phyloP scores from a whole-genome alignment of 2,113 vertebrate genomes.

The Martes martes region DNA sequence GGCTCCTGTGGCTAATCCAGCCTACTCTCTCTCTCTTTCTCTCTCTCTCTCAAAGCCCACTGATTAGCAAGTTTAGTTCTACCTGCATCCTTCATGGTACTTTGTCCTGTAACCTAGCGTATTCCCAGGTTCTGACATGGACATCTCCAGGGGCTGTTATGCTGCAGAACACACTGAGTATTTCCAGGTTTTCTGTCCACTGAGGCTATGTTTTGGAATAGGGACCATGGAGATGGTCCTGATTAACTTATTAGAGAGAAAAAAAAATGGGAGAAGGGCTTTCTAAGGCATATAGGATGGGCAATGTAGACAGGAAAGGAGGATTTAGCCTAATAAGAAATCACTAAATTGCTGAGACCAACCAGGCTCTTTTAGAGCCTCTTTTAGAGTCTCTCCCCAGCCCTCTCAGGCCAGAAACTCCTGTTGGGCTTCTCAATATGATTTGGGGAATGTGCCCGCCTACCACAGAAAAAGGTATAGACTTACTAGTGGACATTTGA shows the following conservation, averaged over 20 bases:
- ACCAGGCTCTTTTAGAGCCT: neutral
- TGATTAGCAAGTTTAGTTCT: neutral
- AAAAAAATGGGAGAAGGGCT: neutral
- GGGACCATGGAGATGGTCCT: neutral
- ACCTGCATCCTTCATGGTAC: neutral
- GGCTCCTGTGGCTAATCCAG: neutral
- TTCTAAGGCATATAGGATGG: neutral
- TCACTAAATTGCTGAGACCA: neutral
- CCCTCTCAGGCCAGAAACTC: neutral
- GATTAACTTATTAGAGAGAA: neutral
- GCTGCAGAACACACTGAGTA: neutral
- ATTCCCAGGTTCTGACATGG: neutral
- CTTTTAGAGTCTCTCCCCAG: neutral
- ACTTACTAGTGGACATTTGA: neutral
- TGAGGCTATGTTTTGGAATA: neutral
- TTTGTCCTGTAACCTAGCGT: neutral
- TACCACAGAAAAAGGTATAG: neutral
- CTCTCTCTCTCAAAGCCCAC: neutral
- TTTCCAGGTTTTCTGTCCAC: neutral
- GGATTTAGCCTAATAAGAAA: neutral
- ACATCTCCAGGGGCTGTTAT: neutral
- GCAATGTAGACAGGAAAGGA: neutral
- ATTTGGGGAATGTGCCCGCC: neutral
- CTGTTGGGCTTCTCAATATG: neutral
- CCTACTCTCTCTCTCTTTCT: too few relatives aligned